Conservation (phyloP, 2,888 invertebrate genomes). For the Agriotes lineatus region DNA sequence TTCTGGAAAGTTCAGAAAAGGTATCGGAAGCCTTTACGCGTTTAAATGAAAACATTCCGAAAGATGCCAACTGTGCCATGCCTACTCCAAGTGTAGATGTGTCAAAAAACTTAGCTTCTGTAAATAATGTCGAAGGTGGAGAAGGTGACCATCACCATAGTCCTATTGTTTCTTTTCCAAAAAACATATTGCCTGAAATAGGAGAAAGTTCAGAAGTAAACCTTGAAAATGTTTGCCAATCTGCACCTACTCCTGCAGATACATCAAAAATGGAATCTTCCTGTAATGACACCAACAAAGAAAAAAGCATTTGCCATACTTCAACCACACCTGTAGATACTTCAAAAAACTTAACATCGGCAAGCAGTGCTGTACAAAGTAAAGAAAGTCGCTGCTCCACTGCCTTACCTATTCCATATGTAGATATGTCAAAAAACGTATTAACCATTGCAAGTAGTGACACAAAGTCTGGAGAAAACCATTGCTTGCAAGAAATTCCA, state of each 20-base stretch:
- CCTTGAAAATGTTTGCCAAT: too few relatives aligned
- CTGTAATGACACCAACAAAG: too few relatives aligned
- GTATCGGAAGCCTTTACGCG: neutral
- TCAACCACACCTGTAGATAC: too few relatives aligned
- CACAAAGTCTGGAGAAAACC: slow-evolving; percentile 7
- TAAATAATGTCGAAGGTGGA: neutral
- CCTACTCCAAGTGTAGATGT: neutral
- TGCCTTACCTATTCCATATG: neutral
- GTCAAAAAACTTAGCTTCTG: neutral
- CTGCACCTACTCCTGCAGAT: too few relatives aligned
- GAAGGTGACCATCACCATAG: neutral
- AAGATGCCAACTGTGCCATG: neutral
- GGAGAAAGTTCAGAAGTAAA: too few relatives aligned
- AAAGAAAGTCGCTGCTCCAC: too few relatives aligned
- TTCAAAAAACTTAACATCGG: too few relatives aligned
- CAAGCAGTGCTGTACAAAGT: too few relatives aligned
- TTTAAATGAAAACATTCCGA: neutral
- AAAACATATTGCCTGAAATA: too few relatives aligned
- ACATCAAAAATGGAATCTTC: too few relatives aligned
- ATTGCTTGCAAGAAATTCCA: slow-evolving; percentile 18
- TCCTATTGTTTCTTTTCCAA: too few relatives aligned
- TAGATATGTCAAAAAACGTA: slow-evolving; percentile 17
- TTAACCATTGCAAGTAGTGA: slow-evolving; percentile 19
- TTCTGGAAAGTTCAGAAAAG: neutral
- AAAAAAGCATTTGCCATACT: too few relatives aligned